A percentile compares a stretch with the other conserved stretches of the same genome.
These are phyloP conservation scores for Lasioglossum lativentre DNA, from an alignment of 2,888 invertebrate genomes.

Conservation along the genomic window DNA sequence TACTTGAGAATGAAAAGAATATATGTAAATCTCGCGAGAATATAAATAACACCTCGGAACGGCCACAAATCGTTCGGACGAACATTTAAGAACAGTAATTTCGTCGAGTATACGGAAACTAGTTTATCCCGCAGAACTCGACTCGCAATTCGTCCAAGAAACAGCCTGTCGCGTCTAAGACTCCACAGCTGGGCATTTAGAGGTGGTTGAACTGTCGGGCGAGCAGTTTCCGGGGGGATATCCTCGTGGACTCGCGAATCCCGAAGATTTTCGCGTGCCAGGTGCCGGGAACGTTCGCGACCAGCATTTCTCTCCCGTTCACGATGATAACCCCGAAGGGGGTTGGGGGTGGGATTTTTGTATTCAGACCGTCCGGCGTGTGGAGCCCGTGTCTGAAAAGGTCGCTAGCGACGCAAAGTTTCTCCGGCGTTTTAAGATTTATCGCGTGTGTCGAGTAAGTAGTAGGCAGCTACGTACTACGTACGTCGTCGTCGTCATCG, in stretches of 20 bases:
- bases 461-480: neutral
- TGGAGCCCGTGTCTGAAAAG: neutral
- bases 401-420: neutral
- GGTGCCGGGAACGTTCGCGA: neutral
- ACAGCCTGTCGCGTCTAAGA: neutral
- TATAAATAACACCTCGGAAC: neutral
- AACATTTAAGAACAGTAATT: neutral
- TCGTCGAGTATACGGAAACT: neutral
- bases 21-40: neutral
- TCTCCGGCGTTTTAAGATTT: conserved; percentile 1
- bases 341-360: neutral
- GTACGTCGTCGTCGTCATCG: neutral
- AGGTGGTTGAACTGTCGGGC: neutral
- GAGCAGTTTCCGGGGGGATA: neutral
- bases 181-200: neutral
- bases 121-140: neutral
- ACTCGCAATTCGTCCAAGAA: neutral
- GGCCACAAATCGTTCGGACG: neutral
- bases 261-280: conserved; percentile 1
- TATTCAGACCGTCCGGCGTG: neutral
- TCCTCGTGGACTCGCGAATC: neutral
- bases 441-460: conserved; percentile 3
- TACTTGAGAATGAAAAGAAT: neutral
- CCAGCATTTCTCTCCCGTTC: neutral
- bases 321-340: neutral